These are phyloP conservation scores for Naja naja DNA, from an alignment of 2,113 vertebrate species.

Conservation along the genomic window DNA sequence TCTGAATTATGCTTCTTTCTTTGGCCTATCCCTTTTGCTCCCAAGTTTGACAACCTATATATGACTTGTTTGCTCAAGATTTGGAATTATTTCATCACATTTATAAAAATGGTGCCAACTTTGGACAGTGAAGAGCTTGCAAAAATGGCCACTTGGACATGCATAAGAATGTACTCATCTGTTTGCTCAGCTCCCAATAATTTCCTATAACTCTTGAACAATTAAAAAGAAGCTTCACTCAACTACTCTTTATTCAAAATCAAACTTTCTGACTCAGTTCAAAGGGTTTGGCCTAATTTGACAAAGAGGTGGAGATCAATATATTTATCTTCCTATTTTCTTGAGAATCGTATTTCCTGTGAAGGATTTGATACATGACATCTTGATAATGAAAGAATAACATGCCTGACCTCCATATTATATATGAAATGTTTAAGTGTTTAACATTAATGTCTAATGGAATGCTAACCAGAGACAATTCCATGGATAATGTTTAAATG, in stretches of 20 bases:
- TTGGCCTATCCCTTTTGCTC: not conserved
- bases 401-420: conserved; percentile 61
- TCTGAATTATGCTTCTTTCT: not conserved
- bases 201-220: not conserved
- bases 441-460: conserved; percentile 59
- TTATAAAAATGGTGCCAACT: conserved; percentile 7
- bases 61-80: not conserved
- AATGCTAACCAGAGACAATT: conserved; percentile 56
- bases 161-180: conserved; percentile 22
- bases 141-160: not conserved
- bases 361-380: conserved; percentile 52
- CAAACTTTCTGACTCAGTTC: conserved; percentile 18
- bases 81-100: not conserved
- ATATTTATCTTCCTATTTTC: conserved; percentile 55
- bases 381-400: conserved; percentile 61
- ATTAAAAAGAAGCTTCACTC: not conserved
- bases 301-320: conserved; percentile 50
- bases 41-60: not conserved
- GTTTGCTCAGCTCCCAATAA: not conserved
- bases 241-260: conserved; percentile 21
- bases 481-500: conserved; percentile 42
- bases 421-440: conserved; percentile 66
- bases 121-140: conserved; percentile 20
- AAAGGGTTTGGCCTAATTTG: conserved; percentile 39
- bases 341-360: conserved; percentile 46